Conservation (phyloP, 2,888 invertebrate genomes). For the Chirona hameri region DNA sequence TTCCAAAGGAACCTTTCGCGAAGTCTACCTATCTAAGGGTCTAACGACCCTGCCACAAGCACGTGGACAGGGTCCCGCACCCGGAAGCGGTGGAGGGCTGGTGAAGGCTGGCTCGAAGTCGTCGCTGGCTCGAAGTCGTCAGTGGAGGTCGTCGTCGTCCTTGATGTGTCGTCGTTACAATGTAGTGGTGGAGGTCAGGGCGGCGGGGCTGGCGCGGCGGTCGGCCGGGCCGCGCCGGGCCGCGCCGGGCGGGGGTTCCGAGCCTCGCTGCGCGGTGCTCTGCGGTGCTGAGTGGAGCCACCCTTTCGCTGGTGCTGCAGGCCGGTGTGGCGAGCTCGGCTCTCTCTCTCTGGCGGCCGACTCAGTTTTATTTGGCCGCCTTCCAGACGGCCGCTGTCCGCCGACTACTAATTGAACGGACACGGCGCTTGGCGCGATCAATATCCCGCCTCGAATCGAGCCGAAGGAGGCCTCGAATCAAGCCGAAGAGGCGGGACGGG, state of each 20-base stretch:
- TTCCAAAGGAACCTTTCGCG: too few species aligned
- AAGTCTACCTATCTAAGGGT: too few species aligned
- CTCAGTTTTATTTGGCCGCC: background rate
- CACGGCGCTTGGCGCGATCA: background rate
- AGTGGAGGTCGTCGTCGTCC: too few species aligned
- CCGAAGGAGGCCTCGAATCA: background rate
- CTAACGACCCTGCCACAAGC: too few species aligned
- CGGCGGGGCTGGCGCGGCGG: background rate
- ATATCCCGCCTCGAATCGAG: background rate
- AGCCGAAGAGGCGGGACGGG: too few species aligned
- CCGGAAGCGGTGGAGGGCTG: too few species aligned
- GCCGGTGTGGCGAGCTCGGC: background rate
- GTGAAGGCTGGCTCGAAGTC: too few species aligned
- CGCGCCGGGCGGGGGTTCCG: too few species aligned
- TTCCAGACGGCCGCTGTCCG: background rate
- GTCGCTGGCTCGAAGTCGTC: too few species aligned
- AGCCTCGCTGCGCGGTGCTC: too few species aligned
- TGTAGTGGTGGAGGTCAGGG: conserved; percentile 9
- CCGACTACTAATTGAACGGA: conserved; percentile 3
- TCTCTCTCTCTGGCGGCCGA: background rate
- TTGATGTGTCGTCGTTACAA: too few species aligned
- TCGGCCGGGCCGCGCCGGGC: background rate
- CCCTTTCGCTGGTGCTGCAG: background rate
- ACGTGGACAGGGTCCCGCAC: too few species aligned
- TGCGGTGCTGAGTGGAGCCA: background rate